phyloP scores from a whole-genome alignment of 2,797 vertebrate genomes.

The Lerista edwardsae region DNA sequence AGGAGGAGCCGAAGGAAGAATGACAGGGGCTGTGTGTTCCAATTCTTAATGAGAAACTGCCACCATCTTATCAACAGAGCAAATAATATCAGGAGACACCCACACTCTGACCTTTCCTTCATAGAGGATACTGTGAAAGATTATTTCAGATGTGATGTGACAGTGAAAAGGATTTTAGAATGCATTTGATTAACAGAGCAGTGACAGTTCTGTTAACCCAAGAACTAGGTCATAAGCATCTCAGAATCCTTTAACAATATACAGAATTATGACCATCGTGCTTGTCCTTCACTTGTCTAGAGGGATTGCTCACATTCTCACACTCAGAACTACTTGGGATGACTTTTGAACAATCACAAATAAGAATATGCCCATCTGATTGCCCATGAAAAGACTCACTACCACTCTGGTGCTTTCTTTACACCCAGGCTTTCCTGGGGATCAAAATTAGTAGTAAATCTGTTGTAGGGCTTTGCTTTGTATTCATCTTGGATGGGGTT shows the following conservation, averaged over 20 bases:
- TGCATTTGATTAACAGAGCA: neutral
- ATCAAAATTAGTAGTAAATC: neutral
- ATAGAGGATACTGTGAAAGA: neutral
- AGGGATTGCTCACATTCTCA: neutral
- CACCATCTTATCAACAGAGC: neutral
- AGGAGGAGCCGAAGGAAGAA: neutral
- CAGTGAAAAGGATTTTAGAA: neutral
- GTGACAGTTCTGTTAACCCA: neutral
- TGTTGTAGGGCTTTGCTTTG: neutral
- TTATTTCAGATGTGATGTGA: neutral
- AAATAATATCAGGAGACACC: neutral
- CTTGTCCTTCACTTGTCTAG: neutral
- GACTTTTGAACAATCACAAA: neutral
- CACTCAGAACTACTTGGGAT: neutral
- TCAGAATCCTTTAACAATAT: neutral
- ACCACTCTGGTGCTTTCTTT: neutral
- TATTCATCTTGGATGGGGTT: neutral
- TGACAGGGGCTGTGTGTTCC: neutral
- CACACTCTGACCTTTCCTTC: neutral
- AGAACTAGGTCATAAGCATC: neutral
- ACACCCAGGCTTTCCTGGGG: neutral
- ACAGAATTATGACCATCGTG: neutral
- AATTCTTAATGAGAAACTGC: neutral
- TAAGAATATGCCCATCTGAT: neutral
- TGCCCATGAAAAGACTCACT: no score